Base-by-base conservation (phyloP, 2,888 invertebrate genomes). In the Chymomyza amoena region DNA sequence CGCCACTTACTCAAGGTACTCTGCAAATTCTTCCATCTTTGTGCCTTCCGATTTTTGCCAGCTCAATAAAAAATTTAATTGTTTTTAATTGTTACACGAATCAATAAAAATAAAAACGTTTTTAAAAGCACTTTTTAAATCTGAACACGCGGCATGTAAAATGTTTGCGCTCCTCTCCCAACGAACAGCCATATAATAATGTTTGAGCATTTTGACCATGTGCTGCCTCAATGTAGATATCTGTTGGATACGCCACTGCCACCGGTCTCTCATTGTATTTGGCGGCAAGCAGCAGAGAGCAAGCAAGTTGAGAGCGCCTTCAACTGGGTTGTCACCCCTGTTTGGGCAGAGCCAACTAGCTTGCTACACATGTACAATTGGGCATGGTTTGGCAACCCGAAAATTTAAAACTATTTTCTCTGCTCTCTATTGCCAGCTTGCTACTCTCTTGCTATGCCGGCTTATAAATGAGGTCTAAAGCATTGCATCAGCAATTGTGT, bases 21-120 rank as follows among this genome's bases (percentile, higher is more conserved):
- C 79, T n/a, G 76, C 68, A 18, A 79, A 63, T 62, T 79, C 79
- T 60, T 79, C 79, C 79, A 79, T 79, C 56, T 69, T 69, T 62
- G 64, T 60, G 52, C 18, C 15, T 18, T 59, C 50, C 7, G 36
- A 57, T 45, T 54, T 52, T 63, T 52, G 32, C 57, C 62, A 65
- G 32, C 61, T 72, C 66, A 72, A 80, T 76, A 70, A 70, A 65
- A 65, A 72, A 68, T 67, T 32, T 39, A 73, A 79, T 80, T 70
- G 51, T 63, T 61, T 59, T 67, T 13, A 45, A 45, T 45, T 45
- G 61, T 45, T 45, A 6, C 13, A 45, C 39, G 13, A 45, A 13
- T 45, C 10, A 13, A 45, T 45, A 45, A 45, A 45, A 45, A 45
- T 3, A 45, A 39, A 39, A 13, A 45, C 13, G 13, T 1, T 45